phyloP scores from a whole-genome alignment of 2,888 invertebrate genomes.

The Xestia rhomboidea region DNA sequence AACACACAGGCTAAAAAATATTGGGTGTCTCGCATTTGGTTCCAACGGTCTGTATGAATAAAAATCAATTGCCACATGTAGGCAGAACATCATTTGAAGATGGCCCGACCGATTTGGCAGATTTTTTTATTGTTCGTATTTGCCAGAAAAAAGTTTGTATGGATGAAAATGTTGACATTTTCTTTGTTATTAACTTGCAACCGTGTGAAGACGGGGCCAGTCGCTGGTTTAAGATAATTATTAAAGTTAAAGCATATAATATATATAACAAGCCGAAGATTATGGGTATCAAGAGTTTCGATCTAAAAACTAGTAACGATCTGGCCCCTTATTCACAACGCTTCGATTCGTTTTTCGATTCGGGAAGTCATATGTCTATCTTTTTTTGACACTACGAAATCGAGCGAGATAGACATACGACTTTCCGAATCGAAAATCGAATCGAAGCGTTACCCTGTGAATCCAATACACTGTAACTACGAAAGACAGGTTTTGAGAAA shows the following conservation, averaged over 20 bases:
- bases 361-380: no score
- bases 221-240: not conserved
- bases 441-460: no score
- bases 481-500: no score
- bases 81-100: not conserved
- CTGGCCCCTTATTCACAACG: no score
- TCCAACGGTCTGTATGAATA: not conserved
- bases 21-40: not conserved
- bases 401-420: no score
- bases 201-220: not conserved
- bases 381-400: no score
- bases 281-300: not conserved
- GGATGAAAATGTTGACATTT: not conserved
- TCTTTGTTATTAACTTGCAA: not conserved
- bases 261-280: not conserved
- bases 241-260: not conserved
- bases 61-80: not conserved
- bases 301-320: not conserved
- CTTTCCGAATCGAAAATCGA: no score
- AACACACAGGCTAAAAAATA: constrained; percentile 19
- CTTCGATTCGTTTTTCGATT: no score
- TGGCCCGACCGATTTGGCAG: not conserved
- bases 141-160: not conserved
- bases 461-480: no score
- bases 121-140: not conserved